Conservation (phyloP, 2,888 invertebrate species). For the Cerastoderma edule region DNA sequence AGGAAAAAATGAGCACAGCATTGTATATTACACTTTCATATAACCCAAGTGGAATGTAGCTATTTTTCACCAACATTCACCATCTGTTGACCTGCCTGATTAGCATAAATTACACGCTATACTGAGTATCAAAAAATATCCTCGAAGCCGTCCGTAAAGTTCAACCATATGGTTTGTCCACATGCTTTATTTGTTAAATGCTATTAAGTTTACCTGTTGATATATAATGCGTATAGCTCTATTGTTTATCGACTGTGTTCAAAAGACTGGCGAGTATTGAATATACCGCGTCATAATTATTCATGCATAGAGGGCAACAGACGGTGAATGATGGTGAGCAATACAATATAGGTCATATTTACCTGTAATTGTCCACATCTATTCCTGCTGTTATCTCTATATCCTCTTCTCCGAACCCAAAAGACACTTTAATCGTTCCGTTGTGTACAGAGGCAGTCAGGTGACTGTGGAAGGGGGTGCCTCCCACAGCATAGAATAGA, state of each 20-base stretch:
- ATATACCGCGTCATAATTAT: background rate
- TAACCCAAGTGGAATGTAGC: too few relatives aligned
- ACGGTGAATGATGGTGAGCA: too few relatives aligned
- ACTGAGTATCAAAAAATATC: too few relatives aligned
- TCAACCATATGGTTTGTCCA: too few relatives aligned
- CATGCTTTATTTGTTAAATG: too few relatives aligned
- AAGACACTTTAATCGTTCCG: constrained; percentile 92
- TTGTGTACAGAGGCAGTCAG: constrained; percentile 92
- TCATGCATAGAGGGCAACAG: too few relatives aligned
- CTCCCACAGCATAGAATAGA: constrained; percentile 96
- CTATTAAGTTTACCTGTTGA: background rate
- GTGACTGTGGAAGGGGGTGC: constrained; percentile 93
- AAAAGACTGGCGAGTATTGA: background rate
- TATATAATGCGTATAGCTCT: background rate
- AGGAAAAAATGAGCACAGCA: too few relatives aligned
- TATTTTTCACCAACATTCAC: too few relatives aligned
- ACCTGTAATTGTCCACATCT: constrained; percentile 81
- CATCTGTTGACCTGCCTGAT: too few relatives aligned
- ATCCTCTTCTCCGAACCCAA: constrained; percentile 94
- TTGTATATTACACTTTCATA: too few relatives aligned
- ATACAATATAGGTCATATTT: background rate
- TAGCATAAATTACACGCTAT: too few relatives aligned
- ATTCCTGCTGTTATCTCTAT: constrained; percentile 79
- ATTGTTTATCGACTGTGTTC: background rate
- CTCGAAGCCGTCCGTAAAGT: too few relatives aligned